Percentiles rank a stretch among this genome's conserved stretches.
These are phyloP conservation scores for Tethea ocularis DNA, from an alignment of 2,888 invertebrate species.

Conservation along the genomic window DNA sequence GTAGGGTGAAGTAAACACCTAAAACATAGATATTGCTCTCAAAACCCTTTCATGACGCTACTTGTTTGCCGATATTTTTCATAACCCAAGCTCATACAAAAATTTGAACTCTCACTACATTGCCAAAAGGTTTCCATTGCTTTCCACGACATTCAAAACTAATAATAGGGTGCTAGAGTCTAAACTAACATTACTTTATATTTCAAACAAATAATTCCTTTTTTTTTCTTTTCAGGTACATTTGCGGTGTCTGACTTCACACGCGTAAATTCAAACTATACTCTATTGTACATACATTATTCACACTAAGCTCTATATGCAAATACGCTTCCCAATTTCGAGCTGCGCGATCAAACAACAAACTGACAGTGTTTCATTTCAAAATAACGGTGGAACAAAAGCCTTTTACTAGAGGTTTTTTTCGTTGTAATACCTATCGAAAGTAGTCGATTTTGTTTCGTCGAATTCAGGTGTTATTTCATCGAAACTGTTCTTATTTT, in stretches of 20 bases:
- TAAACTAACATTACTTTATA: neutral
- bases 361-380: slow-evolving; percentile 11
- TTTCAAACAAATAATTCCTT: neutral
- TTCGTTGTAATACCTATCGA: neutral
- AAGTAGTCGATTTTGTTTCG: neutral
- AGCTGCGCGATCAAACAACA: slow-evolving; percentile 11
- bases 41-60: too few relatives aligned
- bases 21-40: too few relatives aligned
- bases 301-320: slow-evolving; percentile 11
- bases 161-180: neutral
- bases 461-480: neutral
- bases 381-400: slow-evolving; percentile 10
- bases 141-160: neutral
- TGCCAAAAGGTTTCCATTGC: neutral
- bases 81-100: too few relatives aligned
- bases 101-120: neutral
- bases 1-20: too few relatives aligned
- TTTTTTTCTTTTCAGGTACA: slow-evolving; percentile 4
- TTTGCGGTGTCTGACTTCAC: neutral
- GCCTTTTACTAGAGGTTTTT: slow-evolving; percentile 6
- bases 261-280: slow-evolving; percentile 5
- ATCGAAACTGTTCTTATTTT: neutral
- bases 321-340: slow-evolving; percentile 10
- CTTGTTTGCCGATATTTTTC: too few relatives aligned
- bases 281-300: slow-evolving; percentile 9